Conservation (phyloP, 2,888 invertebrate genomes). For the Strigamia crassipes region DNA sequence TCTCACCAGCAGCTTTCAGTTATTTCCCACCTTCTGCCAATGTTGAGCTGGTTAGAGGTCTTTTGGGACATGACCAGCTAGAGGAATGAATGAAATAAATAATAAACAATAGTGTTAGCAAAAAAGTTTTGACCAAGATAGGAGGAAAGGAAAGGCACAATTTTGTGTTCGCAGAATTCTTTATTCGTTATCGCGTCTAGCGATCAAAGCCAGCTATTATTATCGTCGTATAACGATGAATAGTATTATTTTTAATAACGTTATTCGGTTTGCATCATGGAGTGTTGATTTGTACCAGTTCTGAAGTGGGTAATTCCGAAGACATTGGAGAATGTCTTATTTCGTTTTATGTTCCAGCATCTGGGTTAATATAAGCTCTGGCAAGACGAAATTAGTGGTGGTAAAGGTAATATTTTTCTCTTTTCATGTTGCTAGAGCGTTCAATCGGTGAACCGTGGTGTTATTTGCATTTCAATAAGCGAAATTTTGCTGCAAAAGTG, state of each 20-base stretch:
- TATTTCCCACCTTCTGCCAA: constrained; percentile 10
- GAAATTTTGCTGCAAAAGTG: not conserved
- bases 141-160: not conserved
- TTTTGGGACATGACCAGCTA: constrained; percentile 4
- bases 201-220: not conserved
- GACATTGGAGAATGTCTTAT: not conserved
- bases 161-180: not conserved
- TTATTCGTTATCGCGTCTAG: not conserved
- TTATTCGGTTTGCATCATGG: not conserved
- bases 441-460: not conserved
- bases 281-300: not conserved
- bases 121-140: not conserved
- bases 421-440: not conserved
- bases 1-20: not conserved
- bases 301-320: not conserved
- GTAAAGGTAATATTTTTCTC: not conserved
- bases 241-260: no score
- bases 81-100: constrained; percentile 15
- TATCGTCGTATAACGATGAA: no score
- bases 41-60: not conserved
- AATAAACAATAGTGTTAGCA: constrained; percentile 1
- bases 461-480: not conserved
- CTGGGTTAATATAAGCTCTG: not conserved
- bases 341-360: not conserved
- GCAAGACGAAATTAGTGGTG: not conserved